These are phyloP conservation scores for Gymnarchus niloticus DNA, from an alignment of 2,113 vertebrate species.

Conservation along the genomic window DNA sequence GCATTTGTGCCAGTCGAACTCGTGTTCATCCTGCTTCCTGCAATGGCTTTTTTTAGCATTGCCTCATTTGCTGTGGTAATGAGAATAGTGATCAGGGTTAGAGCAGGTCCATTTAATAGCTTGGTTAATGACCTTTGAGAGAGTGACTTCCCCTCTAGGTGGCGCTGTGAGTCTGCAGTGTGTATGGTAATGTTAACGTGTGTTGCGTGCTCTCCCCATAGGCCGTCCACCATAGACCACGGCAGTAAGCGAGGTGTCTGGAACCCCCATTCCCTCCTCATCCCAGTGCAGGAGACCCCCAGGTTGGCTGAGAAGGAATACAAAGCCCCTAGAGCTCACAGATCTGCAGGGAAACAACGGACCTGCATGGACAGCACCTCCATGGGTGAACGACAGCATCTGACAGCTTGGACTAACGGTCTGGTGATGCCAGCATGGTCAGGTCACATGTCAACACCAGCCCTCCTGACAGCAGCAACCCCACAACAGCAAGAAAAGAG, in stretches of 20 bases:
- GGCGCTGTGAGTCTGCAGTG: neutral
- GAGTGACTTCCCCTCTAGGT: too few species aligned
- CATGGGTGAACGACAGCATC: neutral
- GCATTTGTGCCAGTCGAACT: neutral
- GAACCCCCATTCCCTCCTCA: too few species aligned
- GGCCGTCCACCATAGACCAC: neutral
- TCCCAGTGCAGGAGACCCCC: neutral
- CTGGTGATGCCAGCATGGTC: neutral
- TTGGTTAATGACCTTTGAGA: too few species aligned
- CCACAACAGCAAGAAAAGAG: conserved; percentile 19
- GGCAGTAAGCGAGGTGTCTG: neutral
- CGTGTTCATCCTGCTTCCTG: neutral
- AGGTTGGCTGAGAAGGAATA: neutral
- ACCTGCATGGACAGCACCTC: neutral
- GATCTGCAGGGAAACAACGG: too few species aligned
- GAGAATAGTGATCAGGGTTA: too few species aligned
- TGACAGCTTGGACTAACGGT: neutral
- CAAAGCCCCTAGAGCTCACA: too few species aligned
- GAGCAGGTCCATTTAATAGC: too few species aligned
- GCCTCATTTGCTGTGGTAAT: too few species aligned
- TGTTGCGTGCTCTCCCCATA: neutral
- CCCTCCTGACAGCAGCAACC: neutral
- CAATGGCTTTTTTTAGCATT: neutral
- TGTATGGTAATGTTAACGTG: neutral
- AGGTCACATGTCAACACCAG: neutral